These are phyloP conservation scores for Theristus sp. DNA, from an alignment of 2,888 invertebrate genomes.

Conservation along the genomic window DNA sequence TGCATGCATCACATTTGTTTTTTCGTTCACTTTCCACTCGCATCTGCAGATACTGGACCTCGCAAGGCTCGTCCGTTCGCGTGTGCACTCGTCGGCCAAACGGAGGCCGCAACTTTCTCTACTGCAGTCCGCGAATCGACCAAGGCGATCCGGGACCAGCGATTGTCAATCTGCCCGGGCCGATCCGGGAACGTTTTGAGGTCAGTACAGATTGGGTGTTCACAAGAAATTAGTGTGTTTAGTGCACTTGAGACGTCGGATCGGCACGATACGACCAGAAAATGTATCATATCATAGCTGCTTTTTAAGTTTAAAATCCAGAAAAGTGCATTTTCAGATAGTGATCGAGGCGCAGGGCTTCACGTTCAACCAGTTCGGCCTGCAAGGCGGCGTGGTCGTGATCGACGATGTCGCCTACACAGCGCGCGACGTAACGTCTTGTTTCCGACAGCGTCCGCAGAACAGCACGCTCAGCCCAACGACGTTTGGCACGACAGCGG, in stretches of 20 bases:
- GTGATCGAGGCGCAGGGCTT: conserved; percentile 20
- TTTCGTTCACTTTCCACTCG: too few relatives aligned
- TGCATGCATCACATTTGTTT: too few relatives aligned
- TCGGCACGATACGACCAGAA: too few relatives aligned
- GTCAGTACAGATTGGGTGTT: conserved; percentile 7
- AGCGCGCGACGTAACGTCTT: conserved; percentile 7
- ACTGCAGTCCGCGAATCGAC: conserved; percentile 16
- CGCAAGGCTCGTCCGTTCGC: conserved; percentile 16
- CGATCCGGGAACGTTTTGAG: conserved; percentile 16
- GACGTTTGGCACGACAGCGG: too few relatives aligned
- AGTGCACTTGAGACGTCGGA: too few relatives aligned
- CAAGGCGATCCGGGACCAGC: conserved; percentile 16
- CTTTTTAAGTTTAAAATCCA: too few relatives aligned
- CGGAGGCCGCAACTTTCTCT: conserved; percentile 14
- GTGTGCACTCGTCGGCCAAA: conserved; percentile 16
- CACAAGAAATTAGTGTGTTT: neutral
- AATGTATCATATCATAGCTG: too few relatives aligned
- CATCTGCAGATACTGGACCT: conserved; percentile 15
- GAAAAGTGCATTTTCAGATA: too few relatives aligned
- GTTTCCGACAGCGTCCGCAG: too few relatives aligned
- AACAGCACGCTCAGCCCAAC: too few relatives aligned
- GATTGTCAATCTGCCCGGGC: conserved; percentile 18
- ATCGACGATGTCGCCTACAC: conserved; percentile 19
- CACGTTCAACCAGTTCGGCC: conserved; percentile 16
- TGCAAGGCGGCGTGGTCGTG: conserved; percentile 18